A percentile compares a stretch with the other conserved stretches of the same genome.
phyloP scores from a whole-genome alignment of 2,797 vertebrate genomes.

The Acrocephalus scirpaceus region DNA sequence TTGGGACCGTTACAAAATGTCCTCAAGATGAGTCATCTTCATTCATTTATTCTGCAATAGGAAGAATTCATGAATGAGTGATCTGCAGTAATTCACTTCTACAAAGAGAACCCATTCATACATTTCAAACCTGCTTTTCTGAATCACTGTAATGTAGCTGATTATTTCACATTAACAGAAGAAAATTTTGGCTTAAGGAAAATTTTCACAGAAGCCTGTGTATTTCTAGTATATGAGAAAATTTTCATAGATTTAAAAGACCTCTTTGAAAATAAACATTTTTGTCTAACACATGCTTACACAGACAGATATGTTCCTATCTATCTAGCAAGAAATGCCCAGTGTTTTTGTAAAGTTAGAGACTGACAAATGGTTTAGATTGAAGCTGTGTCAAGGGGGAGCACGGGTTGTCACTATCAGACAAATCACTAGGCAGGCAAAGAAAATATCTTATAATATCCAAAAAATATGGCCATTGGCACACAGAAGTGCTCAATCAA shows the following conservation, averaged over 20 bases:
- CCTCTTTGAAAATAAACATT: conserved; percentile 1
- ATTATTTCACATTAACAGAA: conserved; percentile 61
- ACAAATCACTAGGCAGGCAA: neutral
- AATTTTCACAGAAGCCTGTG: conserved; percentile 36
- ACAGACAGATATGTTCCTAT: neutral
- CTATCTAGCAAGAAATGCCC: neutral
- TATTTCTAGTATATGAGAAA: neutral
- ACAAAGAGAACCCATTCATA: conserved; percentile 70
- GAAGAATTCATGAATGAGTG: conserved; percentile 75
- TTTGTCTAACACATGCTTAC: neutral
- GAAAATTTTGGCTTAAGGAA: conserved; percentile 33
- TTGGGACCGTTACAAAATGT: conserved; percentile 64
- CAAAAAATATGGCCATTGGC: neutral
- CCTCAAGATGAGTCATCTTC: conserved; percentile 71
- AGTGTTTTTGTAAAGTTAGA: neutral
- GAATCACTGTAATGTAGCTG: conserved; percentile 51
- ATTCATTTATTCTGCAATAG: conserved; percentile 66
- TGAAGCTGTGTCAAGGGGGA: neutral
- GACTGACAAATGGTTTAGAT: conserved; percentile 8
- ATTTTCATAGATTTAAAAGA: neutral
- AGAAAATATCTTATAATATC: neutral
- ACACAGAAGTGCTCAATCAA: neutral
- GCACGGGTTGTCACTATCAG: neutral
- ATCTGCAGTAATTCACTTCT: conserved; percentile 68
- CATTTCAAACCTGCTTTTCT: conserved; percentile 59